Base-by-base conservation (phyloP, 2,797 vertebrate species). In the Scarus forsteni region DNA sequence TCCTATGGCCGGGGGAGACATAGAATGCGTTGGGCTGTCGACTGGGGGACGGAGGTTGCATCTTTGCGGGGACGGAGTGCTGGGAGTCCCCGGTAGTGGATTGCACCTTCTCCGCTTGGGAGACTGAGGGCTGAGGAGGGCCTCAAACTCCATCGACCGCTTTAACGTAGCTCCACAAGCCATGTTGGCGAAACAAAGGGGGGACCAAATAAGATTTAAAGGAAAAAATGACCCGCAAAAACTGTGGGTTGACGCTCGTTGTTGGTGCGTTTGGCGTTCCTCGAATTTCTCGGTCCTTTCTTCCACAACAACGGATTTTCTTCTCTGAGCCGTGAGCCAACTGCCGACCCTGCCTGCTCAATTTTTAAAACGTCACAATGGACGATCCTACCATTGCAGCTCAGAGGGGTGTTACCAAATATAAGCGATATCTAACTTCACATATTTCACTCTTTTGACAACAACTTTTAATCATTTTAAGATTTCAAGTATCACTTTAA, bases 81-180 rank as follows among this genome's bases (percentile, higher is more conserved):
- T 83, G 19, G 93, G 88, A 85, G 92, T 92, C 87, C 96, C 95
- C 73, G 96, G 94, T 68, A 97, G 88, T 71, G 96, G 95, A 84
- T 94, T 95, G 93, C 96, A 97, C 92, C 96, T 93, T 84, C 96
- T 92, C 84, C 96, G 94, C 90, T 97, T 97, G 45, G 96, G 96
- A 84, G 96, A 97, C 92, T 95, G 94, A 46, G 96, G 96, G 85
- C 95, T 96, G 88, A 96, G 95, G 79, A 96, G 95, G 92, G 95
- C 95, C 93, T 97, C 96, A 72, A 97, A 97, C 93, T 97, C 96
- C 95, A 97, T 96, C 75, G 96, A 96, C 84, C 96, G 95, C 88
- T 97, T 97, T 92, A 97, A 92, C 83, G 96, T 97, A 62, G 96
- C 96, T 86, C 96, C 96, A 73, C 96, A 97, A 77, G 96, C 96